These are phyloP conservation scores for Garrulus glandarius DNA, from an alignment of 2,797 vertebrate species.

Conservation along the genomic window DNA sequence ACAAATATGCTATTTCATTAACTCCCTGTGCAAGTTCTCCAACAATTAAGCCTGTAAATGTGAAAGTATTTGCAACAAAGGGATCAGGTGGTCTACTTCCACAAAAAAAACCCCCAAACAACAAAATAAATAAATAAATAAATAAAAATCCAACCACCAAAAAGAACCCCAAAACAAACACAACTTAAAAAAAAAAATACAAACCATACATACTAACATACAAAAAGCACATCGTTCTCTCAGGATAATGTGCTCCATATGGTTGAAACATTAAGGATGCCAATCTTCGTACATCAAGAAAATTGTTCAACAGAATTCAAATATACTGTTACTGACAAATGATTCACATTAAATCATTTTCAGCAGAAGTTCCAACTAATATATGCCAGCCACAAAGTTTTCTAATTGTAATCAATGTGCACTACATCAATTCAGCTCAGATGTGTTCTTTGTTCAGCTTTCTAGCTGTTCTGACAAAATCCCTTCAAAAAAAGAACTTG, in stretches of 20 bases:
- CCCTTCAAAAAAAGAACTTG: neutral
- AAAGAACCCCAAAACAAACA: neutral
- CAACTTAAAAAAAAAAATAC: rapidly evolving
- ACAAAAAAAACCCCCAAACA: neutral
- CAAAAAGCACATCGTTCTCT: neutral
- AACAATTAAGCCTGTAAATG: neutral
- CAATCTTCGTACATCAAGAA: neutral
- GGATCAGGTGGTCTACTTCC: neutral
- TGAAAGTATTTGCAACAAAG: neutral
- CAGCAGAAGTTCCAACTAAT: neutral
- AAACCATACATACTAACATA: neutral
- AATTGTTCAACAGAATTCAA: neutral
- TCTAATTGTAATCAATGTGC: conserved; percentile 14
- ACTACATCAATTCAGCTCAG: neutral
- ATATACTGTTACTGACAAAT: neutral
- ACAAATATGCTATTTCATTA: neutral
- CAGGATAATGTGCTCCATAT: neutral
- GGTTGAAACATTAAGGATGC: neutral
- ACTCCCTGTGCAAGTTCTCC: neutral
- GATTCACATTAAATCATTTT: neutral
- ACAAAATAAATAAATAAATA: neutral
- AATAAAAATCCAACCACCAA: neutral
- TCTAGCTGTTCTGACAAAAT: neutral
- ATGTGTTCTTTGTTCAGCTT: neutral
- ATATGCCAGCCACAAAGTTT: neutral